Percentiles rank a stretch among this genome's conserved stretches.
phyloP scores from a whole-genome alignment of 2,113 vertebrate genomes.

The Mustela lutreola region DNA sequence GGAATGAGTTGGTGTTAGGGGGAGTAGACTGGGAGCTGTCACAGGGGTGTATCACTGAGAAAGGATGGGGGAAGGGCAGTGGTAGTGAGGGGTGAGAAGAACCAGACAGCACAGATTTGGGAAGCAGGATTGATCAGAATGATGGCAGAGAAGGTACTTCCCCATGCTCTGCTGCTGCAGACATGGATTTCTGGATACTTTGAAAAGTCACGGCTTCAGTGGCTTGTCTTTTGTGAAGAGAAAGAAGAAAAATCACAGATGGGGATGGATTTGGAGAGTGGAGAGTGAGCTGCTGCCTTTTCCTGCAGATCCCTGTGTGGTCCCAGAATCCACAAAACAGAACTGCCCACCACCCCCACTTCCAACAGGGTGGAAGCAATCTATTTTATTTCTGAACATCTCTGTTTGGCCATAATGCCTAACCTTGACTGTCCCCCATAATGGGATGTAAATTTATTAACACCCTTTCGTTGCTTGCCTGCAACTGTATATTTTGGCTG shows the following conservation, averaged over 20 bases:
- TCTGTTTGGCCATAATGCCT: background rate
- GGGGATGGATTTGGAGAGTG: background rate
- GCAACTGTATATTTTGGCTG: slow-evolving; percentile 55
- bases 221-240: background rate
- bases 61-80: background rate
- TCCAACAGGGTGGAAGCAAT: background rate
- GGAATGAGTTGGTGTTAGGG: background rate
- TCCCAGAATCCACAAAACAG: background rate
- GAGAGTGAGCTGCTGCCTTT: background rate
- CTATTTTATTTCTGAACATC: slow-evolving; percentile 35
- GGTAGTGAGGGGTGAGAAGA: background rate
- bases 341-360: background rate
- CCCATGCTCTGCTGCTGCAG: background rate
- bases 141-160: background rate
- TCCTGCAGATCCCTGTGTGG: background rate
- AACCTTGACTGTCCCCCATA: slow-evolving; percentile 48
- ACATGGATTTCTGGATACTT: background rate
- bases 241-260: background rate
- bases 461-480: slow-evolving; percentile 45
- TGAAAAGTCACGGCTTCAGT: background rate
- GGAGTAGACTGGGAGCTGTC: background rate
- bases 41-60: background rate
- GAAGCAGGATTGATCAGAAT: background rate
- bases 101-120: background rate
- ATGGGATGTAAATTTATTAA: slow-evolving; percentile 72